Conservation (phyloP, 92 coral and sea anemone genomes). For the Palythoa heliodiscus region DNA sequence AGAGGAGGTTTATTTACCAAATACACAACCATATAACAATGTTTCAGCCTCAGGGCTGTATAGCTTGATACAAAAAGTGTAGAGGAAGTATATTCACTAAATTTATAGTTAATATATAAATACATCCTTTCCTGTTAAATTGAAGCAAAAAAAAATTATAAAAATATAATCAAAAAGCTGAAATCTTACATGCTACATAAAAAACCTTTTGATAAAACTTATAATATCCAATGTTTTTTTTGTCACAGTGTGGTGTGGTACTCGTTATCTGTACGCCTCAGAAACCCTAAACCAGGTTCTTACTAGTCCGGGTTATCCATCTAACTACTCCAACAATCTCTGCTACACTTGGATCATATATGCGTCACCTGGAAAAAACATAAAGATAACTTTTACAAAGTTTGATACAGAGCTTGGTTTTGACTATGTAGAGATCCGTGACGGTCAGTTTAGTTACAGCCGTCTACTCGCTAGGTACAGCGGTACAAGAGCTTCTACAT, state of each 20-base stretch:
- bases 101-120: too few species aligned
- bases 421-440: constrained; percentile 14
- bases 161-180: too few species aligned
- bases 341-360: constrained; percentile 6
- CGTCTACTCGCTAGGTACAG: neutral
- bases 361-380: neutral
- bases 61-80: too few species aligned
- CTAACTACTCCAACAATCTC: neutral
- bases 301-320: constrained; percentile 21
- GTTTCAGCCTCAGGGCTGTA: too few species aligned
- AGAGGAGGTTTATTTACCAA: too few species aligned
- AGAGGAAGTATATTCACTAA: too few species aligned
- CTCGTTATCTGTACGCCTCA: neutral
- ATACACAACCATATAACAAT: too few species aligned
- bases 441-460: constrained; percentile 7
- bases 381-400: constrained; percentile 1
- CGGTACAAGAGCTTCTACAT: neutral
- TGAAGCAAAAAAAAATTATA: too few species aligned
- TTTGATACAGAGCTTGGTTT: neutral
- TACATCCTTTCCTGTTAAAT: too few species aligned
- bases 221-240: neutral
- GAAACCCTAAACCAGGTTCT: neutral
- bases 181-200: too few species aligned
- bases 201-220: too few species aligned
- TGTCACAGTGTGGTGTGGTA: constrained; percentile 11